Conservation (phyloP, 2,888 invertebrate species). For the Parochlus steinenii region DNA sequence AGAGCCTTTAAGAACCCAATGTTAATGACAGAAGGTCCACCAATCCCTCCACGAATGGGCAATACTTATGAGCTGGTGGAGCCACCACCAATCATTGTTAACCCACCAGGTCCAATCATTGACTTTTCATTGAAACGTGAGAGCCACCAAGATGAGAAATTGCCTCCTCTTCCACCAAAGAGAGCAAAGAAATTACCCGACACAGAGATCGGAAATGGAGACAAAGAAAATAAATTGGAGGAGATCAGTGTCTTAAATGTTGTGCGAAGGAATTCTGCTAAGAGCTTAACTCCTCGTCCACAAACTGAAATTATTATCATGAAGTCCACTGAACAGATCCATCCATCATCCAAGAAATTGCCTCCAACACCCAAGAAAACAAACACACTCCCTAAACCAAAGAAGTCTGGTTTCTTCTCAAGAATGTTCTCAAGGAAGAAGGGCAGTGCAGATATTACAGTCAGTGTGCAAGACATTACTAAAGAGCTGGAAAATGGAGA, state of each 20-base stretch:
- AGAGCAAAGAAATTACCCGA: conserved; percentile 40
- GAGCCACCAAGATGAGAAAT: conserved; percentile 37
- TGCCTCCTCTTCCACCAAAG: conserved; percentile 70
- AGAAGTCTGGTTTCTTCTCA: conserved; percentile 44
- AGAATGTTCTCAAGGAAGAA: conserved; percentile 41
- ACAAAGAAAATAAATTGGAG: conserved; percentile 23
- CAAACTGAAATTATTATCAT: conserved; percentile 26
- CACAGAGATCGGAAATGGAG: conserved; percentile 17
- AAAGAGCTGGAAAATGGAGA: conserved; percentile 4
- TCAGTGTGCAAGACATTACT: conserved; percentile 6
- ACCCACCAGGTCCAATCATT: conserved; percentile 33
- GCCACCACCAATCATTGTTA: conserved; percentile 23
- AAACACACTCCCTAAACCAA: conserved; percentile 34
- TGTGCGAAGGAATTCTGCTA: conserved; percentile 13
- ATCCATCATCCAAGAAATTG: conserved; percentile 37
- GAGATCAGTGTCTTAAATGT: neutral
- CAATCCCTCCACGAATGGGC: conserved; percentile 24
- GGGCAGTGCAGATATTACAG: conserved; percentile 22
- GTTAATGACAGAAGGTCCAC: conserved; percentile 38
- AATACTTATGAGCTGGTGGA: conserved; percentile 30
- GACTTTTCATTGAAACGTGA: conserved; percentile 36
- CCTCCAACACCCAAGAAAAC: conserved; percentile 31
- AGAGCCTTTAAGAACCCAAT: conserved; percentile 73
- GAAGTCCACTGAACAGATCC: conserved; percentile 25
- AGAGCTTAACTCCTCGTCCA: conserved; percentile 18